A percentile compares a stretch with the other conserved stretches of the same genome.
Conservation (phyloP, 92 coral and sea anemone genomes). For the Porites lobata region DNA sequence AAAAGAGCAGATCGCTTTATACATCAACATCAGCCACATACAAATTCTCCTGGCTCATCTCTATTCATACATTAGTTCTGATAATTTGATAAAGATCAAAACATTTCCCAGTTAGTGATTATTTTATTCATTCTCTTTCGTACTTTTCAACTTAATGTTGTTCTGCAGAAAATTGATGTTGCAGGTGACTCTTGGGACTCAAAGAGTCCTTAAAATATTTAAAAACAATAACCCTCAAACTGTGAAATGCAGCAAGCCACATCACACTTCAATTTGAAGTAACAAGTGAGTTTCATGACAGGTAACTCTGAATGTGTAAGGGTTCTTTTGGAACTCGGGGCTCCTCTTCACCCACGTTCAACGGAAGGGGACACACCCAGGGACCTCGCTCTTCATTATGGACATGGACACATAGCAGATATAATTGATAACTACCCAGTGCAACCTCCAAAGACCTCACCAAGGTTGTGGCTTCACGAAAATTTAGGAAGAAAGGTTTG, state of each 20-base stretch:
- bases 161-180: too few relatives aligned
- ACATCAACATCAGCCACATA: too few relatives aligned
- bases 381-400: slow-evolving; percentile 92
- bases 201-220: too few relatives aligned
- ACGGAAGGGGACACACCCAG: slow-evolving; percentile 96
- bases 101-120: too few relatives aligned
- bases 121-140: too few relatives aligned
- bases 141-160: too few relatives aligned
- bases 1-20: too few relatives aligned
- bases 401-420: slow-evolving; percentile 81
- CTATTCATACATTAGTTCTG: too few relatives aligned
- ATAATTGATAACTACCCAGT: slow-evolving; percentile 83
- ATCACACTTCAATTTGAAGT: background rate
- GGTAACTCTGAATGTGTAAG: slow-evolving; percentile 82
- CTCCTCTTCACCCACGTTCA: slow-evolving; percentile 95
- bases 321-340: slow-evolving; percentile 86
- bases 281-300: background rate
- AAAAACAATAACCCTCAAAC: background rate
- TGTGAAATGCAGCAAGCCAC: background rate
- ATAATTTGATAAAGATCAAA: too few relatives aligned
- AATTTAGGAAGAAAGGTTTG: slow-evolving; percentile 94
- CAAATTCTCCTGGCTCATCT: too few relatives aligned
- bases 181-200: too few relatives aligned
- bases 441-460: slow-evolving; percentile 86
- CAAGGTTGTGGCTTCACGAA: slow-evolving; percentile 92